Conservation (phyloP, 35 echinoderm and acorn worm species). For the Amphiura filiformis region DNA sequence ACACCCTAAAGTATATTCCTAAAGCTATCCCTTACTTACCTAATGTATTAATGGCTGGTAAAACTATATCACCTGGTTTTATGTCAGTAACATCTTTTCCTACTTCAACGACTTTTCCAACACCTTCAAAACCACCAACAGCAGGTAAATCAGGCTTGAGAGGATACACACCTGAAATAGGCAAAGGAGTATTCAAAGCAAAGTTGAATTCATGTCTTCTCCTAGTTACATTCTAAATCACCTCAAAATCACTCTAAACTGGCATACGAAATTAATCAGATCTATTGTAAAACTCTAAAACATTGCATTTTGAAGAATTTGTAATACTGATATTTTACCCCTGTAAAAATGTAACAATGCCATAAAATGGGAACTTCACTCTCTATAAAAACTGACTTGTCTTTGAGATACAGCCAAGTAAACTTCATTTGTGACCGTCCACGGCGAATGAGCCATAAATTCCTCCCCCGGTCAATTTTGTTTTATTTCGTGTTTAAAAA, state of each 20-base stretch:
- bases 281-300: neutral
- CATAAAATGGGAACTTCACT: no score
- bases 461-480: no score
- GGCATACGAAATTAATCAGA: neutral
- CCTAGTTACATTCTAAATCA: no score
- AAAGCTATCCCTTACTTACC: slow-evolving; percentile 8
- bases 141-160: slow-evolving; percentile 82
- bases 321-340: no score
- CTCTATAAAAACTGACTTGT: no score
- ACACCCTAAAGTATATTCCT: no score
- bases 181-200: neutral
- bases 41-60: slow-evolving; percentile 57
- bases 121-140: slow-evolving; percentile 92
- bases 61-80: slow-evolving; percentile 69
- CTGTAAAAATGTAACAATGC: no score
- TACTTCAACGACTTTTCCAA: slow-evolving; percentile 76
- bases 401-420: no score
- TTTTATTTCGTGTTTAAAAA: no score
- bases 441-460: no score
- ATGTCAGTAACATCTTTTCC: slow-evolving; percentile 58
- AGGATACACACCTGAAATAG: slow-evolving; percentile 76
- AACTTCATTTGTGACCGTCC: no score
- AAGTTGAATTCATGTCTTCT: neutral
- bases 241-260: neutral
- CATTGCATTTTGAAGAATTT: no score